Conservation (phyloP, 2,113 vertebrate species). For the Gracilinanus agilis region DNA sequence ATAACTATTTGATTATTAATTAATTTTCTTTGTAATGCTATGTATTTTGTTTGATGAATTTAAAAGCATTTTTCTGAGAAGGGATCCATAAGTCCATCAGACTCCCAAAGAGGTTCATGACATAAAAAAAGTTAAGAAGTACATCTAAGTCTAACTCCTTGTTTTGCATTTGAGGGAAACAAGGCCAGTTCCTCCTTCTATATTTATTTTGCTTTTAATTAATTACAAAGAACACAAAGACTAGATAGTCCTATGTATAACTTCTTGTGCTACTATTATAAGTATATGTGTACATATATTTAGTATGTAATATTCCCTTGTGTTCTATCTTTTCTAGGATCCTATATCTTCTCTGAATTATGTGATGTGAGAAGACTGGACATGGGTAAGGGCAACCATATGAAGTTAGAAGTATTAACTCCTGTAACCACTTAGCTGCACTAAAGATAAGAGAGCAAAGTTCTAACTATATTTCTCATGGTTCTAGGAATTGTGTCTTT, state of each 20-base stretch:
- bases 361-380: slow-evolving; percentile 80
- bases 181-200: not conserved
- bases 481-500: slow-evolving; percentile 54
- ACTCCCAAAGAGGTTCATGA: no score
- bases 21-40: no score
- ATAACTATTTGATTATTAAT: no score
- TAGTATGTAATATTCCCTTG: slow-evolving; percentile 52
- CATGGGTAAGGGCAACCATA: slow-evolving; percentile 78
- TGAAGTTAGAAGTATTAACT: slow-evolving; percentile 29
- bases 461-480: not conserved
- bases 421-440: slow-evolving; percentile 14
- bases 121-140: not conserved
- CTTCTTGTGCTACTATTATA: slow-evolving; percentile 38
- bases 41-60: no score
- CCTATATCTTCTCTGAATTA: slow-evolving; percentile 58
- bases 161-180: not conserved
- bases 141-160: not conserved
- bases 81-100: no score
- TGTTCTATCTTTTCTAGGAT: slow-evolving; percentile 70
- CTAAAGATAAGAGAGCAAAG: not conserved
- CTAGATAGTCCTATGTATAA: slow-evolving; percentile 6
- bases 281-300: not conserved
- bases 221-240: slow-evolving; percentile 24
- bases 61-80: no score
- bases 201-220: not conserved